Conservation (phyloP, 2,113 vertebrate species). For the Spea multiplicata region DNA sequence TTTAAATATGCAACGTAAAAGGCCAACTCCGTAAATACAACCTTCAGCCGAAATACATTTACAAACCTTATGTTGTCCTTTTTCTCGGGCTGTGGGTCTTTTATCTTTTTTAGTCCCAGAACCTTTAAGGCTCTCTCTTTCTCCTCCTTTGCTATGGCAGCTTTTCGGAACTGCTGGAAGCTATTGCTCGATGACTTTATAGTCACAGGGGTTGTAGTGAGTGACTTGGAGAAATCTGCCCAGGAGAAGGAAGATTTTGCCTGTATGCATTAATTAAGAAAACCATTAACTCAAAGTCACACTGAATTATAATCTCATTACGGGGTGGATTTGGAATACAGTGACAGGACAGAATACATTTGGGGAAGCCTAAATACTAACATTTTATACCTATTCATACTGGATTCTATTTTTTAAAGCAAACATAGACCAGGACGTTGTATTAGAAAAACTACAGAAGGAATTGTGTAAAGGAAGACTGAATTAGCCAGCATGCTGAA, state of each 20-base stretch:
- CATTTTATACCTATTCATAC: too few relatives aligned
- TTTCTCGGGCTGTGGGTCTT: constrained; percentile 52
- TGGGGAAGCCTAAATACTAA: too few relatives aligned
- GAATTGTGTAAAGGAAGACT: too few relatives aligned
- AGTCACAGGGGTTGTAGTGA: constrained; percentile 55
- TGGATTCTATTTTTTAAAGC: too few relatives aligned
- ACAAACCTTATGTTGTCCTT: constrained; percentile 62
- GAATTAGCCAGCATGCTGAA: too few relatives aligned
- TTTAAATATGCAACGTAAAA: too few relatives aligned
- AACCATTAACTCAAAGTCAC: background rate
- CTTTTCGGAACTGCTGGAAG: constrained; percentile 83
- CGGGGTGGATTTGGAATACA: too few relatives aligned
- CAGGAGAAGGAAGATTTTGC: constrained; percentile 81
- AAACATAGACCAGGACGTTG: too few relatives aligned
- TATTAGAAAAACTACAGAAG: too few relatives aligned
- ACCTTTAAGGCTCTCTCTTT: constrained; percentile 60
- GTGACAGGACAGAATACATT: too few relatives aligned
- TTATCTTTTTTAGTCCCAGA: constrained; percentile 61
- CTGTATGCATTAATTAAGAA: constrained; percentile 69
- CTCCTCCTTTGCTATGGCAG: constrained; percentile 76
- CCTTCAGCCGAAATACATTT: background rate
- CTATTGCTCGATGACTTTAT: constrained; percentile 79
- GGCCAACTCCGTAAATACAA: too few relatives aligned
- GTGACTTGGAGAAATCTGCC: constrained; percentile 73
- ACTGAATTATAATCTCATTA: too few relatives aligned